Percentiles rank a stretch among this genome's conserved stretches.
Conservation (phyloP, 1,140 invertebrate species). For the Microplitis demolitor region DNA sequence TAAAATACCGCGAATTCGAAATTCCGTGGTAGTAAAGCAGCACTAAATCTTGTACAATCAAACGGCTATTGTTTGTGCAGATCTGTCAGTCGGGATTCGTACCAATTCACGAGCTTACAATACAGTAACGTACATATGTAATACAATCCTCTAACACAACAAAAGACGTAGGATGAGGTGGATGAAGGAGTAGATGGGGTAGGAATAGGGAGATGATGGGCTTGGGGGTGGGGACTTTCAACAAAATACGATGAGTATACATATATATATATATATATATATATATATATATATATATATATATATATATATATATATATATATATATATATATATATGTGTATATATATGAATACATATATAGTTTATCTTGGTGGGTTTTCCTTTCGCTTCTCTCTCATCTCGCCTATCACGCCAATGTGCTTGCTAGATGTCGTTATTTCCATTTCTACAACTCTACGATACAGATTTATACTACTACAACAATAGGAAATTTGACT, state of each 20-base stretch:
- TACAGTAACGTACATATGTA: constrained; percentile 2
- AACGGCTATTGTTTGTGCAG: constrained; percentile 18
- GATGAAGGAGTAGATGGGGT: neutral
- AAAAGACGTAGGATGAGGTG: neutral
- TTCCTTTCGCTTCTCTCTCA: no score
- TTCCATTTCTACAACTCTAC: neutral
- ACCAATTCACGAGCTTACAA: constrained; percentile 3
- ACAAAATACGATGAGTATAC: no score
- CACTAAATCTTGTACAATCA: constrained; percentile 22
- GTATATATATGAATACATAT: no score
- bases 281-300: no score
- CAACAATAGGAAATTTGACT: constrained; percentile 4
- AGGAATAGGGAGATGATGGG: neutral
- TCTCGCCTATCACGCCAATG: neutral
- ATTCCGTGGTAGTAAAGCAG: constrained; percentile 18
- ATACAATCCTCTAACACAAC: neutral
- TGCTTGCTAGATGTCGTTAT: constrained; percentile 1
- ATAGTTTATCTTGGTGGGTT: no score
- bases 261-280: no score
- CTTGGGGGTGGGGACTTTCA: no score
- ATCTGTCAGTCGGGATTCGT: constrained; percentile 14
- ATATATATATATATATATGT: no score
- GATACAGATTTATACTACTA: neutral
- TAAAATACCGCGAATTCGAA: constrained; percentile 34
- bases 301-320: no score